Conservation (phyloP, 2,113 vertebrate species). For the Onychostruthus taczanowskii region DNA sequence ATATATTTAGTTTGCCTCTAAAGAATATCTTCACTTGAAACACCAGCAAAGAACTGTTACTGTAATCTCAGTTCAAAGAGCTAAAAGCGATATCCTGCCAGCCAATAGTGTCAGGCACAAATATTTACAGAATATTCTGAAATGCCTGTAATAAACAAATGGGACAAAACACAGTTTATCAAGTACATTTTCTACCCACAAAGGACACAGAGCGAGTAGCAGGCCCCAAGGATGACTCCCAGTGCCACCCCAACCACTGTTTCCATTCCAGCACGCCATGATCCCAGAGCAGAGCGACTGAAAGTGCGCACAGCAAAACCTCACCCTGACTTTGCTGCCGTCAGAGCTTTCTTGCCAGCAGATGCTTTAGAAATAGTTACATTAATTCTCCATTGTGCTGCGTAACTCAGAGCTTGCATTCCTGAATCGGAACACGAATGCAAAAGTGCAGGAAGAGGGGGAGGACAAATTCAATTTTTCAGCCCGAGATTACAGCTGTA, state of each 20-base stretch:
- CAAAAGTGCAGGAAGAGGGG: not conserved
- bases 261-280: not conserved
- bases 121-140: not conserved
- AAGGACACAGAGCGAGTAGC: accelerated
- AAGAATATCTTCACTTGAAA: not conserved
- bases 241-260: not conserved
- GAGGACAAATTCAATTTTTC: not conserved
- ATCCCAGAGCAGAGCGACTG: not conserved
- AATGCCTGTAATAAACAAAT: not conserved
- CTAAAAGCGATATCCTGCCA: not conserved
- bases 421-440: not conserved
- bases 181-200: not conserved
- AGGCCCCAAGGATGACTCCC: not conserved
- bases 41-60: not conserved
- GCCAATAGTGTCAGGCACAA: not conserved
- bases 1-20: not conserved
- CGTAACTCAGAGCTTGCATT: not conserved
- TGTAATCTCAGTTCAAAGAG: not conserved
- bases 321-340: not conserved
- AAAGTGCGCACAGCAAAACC: not conserved
- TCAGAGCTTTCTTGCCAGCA: constrained; percentile 1
- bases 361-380: not conserved
- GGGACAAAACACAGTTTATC: not conserved
- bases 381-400: not conserved
- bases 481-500: accelerated